Conservation (phyloP, 1,140 invertebrate genomes). For the Ctenoplectra terminalis region DNA sequence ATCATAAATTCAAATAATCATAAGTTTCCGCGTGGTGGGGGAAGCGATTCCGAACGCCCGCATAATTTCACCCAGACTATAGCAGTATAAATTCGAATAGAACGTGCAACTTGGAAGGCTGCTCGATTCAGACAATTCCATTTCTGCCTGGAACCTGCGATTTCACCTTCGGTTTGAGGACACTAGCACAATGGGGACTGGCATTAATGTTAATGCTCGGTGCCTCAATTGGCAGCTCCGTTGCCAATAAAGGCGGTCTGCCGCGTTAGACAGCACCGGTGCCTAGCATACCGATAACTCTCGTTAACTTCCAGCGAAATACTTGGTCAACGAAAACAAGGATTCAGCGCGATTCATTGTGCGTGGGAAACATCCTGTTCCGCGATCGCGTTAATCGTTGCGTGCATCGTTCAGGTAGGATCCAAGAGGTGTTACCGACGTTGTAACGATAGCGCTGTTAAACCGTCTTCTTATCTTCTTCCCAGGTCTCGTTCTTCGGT, state of each 20-base stretch:
- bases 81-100: background rate
- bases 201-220: constrained; percentile 45
- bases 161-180: constrained; percentile 41
- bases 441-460: background rate
- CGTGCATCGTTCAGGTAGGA: background rate
- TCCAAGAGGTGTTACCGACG: constrained; percentile 2
- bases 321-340: background rate
- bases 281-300: constrained; percentile 31
- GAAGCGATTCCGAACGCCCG: too few relatives aligned
- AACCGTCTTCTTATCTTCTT: background rate
- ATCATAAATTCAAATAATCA: too few relatives aligned
- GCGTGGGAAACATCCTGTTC: constrained; percentile 1
- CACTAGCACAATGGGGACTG: constrained; percentile 35
- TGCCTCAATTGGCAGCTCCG: constrained; percentile 31
- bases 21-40: too few relatives aligned
- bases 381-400: background rate
- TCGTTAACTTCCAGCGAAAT: background rate
- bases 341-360: background rate
- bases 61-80: background rate
- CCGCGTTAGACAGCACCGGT: background rate
- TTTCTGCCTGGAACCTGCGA: background rate
- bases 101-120: background rate
- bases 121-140: background rate
- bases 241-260: constrained; percentile 33
- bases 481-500: background rate